Base-by-base conservation (phyloP, 30 jellyfish, hydroid and myxozoan genomes). In the Aurelia aurita region DNA sequence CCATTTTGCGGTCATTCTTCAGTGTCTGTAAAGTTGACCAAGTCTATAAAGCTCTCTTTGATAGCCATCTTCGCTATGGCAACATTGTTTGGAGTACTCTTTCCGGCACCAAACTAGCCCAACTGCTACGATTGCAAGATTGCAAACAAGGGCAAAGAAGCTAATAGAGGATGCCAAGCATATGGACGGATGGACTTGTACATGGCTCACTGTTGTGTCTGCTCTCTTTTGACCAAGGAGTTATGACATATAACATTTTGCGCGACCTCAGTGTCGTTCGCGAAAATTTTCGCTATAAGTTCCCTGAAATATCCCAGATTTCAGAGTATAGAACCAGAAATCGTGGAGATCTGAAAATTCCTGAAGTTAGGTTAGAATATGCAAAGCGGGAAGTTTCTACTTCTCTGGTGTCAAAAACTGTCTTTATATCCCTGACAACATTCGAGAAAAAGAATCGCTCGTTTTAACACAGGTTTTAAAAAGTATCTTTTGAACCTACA, bases 161-260 rank as follows among this genome's bases (percentile, higher is more conserved):
- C 81, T 69, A 25, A 69, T 69, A 35, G 65, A 15, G 81, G 32
- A 69, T 69, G 81, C 65, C 28, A 16, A 69, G 64, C 8, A 69
- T 35, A 35, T 11, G 81, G 81, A 69, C 64, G 81, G 64, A 25
- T 35, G 81, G 64, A 69, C 23, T 69, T 69, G 81, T 69, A 25
- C 2, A 1, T 69, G 61, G 81, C 65, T 69, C 81, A 69, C 32
- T 25, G 81, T 35, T 11, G 25, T 11, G 81, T 14, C 81, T 69
- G 64, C 10, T 69, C 34, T 69, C 65, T 72, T 1, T 69, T 19
- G 10, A 69, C 64, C 81, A 28, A 69, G 34, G 81, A 69, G 81
- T 18, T 72, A 69, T 69, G 32, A 69, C 65, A 69, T 28, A 69
- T 35, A 69, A 67, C 20, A 27, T n/a, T 67, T 67, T n/a, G 66